phyloP scores from a whole-genome alignment of 2,113 vertebrate species.

The Cranoglanis bouderius region DNA sequence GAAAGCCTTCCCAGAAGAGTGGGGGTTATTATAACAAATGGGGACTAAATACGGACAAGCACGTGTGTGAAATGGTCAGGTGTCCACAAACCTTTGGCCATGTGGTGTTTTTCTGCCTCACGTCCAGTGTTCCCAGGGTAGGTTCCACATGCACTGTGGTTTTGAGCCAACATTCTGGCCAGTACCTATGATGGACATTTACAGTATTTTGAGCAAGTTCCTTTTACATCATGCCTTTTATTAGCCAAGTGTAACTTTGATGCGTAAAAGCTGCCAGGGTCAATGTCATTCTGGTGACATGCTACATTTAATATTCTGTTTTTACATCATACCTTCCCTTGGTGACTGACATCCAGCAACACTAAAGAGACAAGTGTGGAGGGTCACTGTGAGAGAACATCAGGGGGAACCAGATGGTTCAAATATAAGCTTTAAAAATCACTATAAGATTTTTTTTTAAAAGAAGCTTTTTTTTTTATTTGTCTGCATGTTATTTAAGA shows the following conservation, averaged over 20 bases:
- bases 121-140: background rate
- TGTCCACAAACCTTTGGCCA: background rate
- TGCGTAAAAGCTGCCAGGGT: conserved; percentile 44
- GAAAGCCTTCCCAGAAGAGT: background rate
- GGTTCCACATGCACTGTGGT: background rate
- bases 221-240: conserved; percentile 32
- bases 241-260: conserved; percentile 35
- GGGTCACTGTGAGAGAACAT: background rate
- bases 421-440: background rate
- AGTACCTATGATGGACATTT: conserved; percentile 6
- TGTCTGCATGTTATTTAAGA: background rate
- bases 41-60: background rate
- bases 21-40: background rate
- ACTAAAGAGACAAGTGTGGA: conserved; percentile 1
- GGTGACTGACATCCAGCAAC: conserved; percentile 13
- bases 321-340: conserved; percentile 47
- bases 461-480: no score
- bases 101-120: background rate
- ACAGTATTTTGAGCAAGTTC: conserved; percentile 17
- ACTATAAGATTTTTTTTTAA: background rate
- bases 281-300: conserved; percentile 47
- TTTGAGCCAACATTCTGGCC: background rate
- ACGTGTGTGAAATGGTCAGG: background rate
- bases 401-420: background rate
- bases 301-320: conserved; percentile 44